Percentiles rank a stretch among this genome's conserved stretches.
These are phyloP conservation scores for Vesta saturnalis DNA, from an alignment of 2,888 invertebrate genomes.

Conservation along the genomic window DNA sequence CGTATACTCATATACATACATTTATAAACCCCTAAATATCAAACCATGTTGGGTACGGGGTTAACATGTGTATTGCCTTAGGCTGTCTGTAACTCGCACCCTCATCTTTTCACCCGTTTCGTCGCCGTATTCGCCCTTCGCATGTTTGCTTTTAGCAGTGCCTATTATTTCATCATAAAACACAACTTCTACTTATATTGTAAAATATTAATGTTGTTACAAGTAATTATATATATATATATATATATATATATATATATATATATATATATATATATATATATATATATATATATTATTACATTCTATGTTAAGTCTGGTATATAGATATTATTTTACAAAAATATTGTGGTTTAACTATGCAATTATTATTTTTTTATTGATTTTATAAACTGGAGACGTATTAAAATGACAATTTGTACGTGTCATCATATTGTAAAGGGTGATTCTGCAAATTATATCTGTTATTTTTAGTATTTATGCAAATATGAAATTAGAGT, in stretches of 20 bases:
- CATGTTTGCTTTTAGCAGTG: constrained; percentile 22
- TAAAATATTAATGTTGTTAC: constrained; percentile 21
- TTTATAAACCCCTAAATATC: background rate
- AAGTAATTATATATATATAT: constrained; percentile 22
- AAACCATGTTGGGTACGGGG: constrained; percentile 8
- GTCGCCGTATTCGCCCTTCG: constrained; percentile 22
- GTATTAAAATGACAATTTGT: background rate
- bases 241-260: too few species aligned
- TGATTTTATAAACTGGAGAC: background rate
- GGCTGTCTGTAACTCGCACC: constrained; percentile 17
- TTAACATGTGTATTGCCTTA: constrained; percentile 21
- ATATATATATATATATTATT: constrained; percentile 23
- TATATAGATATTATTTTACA: background rate
- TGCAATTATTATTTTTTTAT: constrained; percentile 1
- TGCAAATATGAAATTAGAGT: too few species aligned
- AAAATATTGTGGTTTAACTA: background rate
- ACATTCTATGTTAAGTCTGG: background rate
- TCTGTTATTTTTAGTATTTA: too few species aligned
- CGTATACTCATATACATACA: too few species aligned
- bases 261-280: too few species aligned
- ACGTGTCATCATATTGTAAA: too few species aligned
- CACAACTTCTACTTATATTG: constrained; percentile 18
- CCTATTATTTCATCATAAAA: constrained; percentile 26
- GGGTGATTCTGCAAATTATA: too few species aligned
- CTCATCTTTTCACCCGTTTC: constrained; percentile 8